Evolutionary conservation across 2,113 vertebrate species (phyloP).

Genomic region (Triplophysa siluroides): DNA sequence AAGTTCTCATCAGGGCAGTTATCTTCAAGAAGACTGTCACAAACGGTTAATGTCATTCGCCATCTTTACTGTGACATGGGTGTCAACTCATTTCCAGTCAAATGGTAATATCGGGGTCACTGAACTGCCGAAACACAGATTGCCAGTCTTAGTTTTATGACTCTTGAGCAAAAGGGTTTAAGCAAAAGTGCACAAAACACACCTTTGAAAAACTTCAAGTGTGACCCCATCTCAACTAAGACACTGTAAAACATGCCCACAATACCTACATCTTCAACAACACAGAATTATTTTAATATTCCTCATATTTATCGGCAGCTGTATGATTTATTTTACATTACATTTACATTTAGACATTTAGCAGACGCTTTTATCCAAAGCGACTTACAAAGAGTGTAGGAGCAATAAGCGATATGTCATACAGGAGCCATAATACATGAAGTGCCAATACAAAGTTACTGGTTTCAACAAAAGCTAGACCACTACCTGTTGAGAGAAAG

Average conservation of each 20-base stretch:
- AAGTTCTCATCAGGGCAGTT: not conserved
- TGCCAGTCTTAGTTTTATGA: not conserved
- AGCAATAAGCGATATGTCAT: too few relatives aligned
- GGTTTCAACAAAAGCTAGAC: too few relatives aligned
- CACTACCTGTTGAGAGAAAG: too few relatives aligned
- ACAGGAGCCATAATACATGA: too few relatives aligned
- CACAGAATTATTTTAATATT: constrained; percentile 4
- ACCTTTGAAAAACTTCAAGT: too few relatives aligned
- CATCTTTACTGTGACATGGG: not conserved
- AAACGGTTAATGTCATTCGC: constrained; percentile 1
- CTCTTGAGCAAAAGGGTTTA: not conserved
- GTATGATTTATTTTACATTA: not conserved
- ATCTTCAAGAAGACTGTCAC: not conserved
- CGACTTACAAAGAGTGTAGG: too few relatives aligned
- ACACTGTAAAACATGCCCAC: not conserved
- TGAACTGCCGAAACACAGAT: not conserved
- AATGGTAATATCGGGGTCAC: not conserved
- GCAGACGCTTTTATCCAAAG: too few relatives aligned
- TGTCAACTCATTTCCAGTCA: not conserved
- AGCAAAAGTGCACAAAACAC: not conserved
- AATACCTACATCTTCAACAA: constrained; percentile 1
- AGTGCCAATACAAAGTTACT: too few relatives aligned
- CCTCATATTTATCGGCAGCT: not conserved
- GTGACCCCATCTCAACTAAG: too few relatives aligned
- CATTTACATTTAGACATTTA: too few relatives aligned